Evolutionary conservation across 1,140 invertebrate species (phyloP), one percentile per base, ranked within the genome.

Genomic region (Listronotus oregonensis): DNA sequence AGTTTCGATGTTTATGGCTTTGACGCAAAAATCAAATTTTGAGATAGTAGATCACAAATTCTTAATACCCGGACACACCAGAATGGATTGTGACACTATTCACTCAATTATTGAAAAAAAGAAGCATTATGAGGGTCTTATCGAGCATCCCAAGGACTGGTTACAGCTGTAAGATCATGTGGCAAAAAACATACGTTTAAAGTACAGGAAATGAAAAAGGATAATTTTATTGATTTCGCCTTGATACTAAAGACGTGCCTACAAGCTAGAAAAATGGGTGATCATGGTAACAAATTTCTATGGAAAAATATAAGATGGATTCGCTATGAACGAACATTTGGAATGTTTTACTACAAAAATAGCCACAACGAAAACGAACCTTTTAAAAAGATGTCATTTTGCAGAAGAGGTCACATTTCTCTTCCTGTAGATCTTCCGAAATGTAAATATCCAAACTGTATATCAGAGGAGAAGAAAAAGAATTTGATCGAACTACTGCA

Each of bases 121-220:
- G 32, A 54, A 34, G 11, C 1, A 34, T 6, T 7, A 34, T 37
- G 0, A 8, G 12, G 0, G 1, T 6, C 27, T 3, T 6, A 54
- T 54, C 2, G 32, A 54, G 1, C 51, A 54, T 37, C 32, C 31
- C 12, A 32, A 11, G 3, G 50, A 32, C 10, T 37, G 50, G 50
- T 21, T 37, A 6, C 50, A 52, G 50, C n/a, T 21, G 40, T 47
- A 1, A 44, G 55, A 15, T 44, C 15, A 14, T 58, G 27, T 44
- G 40, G 43, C 6, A 58, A 58, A 44, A 44, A 44, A 58, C 1
- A 58, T 12, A 1, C 52, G n/a, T 39, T 55, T 50, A 50, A 18
- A 21, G 47, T 50, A 2, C 1, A 5, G 1, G 17, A 18, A 50
- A 50, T 39, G 17, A 55, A 37, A 2, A 8, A 9, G 7, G 34